Evolutionary conservation across 2,113 vertebrate species (phyloP).

Genomic region (Antechinus stuartii): DNA sequence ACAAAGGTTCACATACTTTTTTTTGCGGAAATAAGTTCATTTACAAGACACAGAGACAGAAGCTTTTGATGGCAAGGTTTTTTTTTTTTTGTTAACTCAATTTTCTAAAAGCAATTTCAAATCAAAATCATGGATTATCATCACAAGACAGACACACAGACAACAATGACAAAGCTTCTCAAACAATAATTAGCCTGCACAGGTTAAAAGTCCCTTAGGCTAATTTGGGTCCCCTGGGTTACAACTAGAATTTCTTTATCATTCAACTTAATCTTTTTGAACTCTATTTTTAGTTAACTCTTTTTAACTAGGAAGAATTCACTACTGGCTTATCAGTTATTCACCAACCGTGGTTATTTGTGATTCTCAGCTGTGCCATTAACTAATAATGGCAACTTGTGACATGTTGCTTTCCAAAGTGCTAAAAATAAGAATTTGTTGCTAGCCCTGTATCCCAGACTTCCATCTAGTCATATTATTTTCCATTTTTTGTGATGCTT

Average conservation of each 20-base stretch:
- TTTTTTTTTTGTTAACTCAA: neutral
- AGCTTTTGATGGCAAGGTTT: neutral
- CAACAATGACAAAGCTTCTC: neutral
- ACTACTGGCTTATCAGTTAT: neutral
- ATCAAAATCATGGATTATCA: too few species aligned
- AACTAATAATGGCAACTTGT: neutral
- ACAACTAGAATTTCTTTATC: neutral
- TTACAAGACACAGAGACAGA: neutral
- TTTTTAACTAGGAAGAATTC: neutral
- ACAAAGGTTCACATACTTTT: too few species aligned
- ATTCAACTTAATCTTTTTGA: neutral
- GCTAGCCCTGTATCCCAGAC: neutral
- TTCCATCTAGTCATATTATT: neutral
- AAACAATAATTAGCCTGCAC: too few species aligned
- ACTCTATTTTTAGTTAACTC: neutral
- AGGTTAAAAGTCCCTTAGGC: neutral
- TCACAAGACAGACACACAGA: neutral
- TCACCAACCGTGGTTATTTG: neutral
- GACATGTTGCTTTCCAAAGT: neutral
- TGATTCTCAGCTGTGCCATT: neutral
- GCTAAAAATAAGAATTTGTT: neutral
- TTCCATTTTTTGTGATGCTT: neutral
- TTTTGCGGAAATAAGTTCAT: neutral
- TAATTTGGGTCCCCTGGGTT: neutral
- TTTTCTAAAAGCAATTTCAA: neutral